Base-by-base conservation (phyloP, 92 coral and sea anemone genomes). In the Heteractis magnifica region DNA sequence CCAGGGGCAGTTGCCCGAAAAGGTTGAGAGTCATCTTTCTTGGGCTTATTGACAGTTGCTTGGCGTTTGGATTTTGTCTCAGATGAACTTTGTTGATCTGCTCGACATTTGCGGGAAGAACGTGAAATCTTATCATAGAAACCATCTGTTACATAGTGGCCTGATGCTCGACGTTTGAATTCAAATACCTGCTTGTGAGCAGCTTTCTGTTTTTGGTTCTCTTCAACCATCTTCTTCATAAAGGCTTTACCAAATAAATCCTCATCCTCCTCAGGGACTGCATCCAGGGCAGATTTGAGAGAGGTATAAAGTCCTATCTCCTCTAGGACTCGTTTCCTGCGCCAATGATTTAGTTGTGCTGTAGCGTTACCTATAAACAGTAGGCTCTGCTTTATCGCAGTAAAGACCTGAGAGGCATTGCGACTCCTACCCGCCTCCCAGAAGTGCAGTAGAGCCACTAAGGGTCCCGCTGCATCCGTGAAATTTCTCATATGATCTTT, bases 101-200 rank as follows among this genome's bases (percentile, higher is more conserved):
- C 8, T 26, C 77, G 77, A 26, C 77, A 55, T 73, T 73, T 75
- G 58, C 79, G 55, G 58, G 56, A 75, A 44, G 79, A 1, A 18
- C 5, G 49, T 10, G 79, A 75, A 5, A 75, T 14, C 16, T 49
- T 75, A 49, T 75, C 79, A 21, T 75, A 75, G 16, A 48, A 75
- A n/a, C 1, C 79, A 8, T 75, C 79, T 4, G 79, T 8, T 1
- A 51, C 79, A 21, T 75, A 75, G 55, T 75, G 79, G 6, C 60
- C 79, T 49, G 79, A 75, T 16, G 79, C 79, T 16, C 79, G 44
- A 41, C 79, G 79, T 9, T 51, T 75, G 2, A 75, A 75, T 55
- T 75, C 79, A 51, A 75, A 75, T 14, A 73, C 77, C 49, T 73
- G 79, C 52, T 75, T 75, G 26, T 48, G 79, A 7, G 79, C 79